A percentile compares a stretch with the other conserved stretches of the same genome.
phyloP scores from a whole-genome alignment of 2,113 vertebrate species.

The Glaucomys volans region DNA sequence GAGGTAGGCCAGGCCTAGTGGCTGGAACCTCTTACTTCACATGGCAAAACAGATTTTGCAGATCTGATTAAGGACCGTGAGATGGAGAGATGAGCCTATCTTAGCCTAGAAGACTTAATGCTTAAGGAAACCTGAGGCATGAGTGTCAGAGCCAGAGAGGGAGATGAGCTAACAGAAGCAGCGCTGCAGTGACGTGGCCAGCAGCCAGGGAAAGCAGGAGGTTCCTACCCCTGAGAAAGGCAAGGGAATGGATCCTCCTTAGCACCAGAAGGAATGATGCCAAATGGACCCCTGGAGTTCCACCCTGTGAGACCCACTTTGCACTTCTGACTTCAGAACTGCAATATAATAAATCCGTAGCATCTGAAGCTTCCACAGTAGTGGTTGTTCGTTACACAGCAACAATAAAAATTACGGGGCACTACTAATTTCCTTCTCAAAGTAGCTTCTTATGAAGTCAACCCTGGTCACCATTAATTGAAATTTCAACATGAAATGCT shows the following conservation, averaged over 20 bases:
- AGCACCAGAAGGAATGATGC: background rate
- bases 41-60: background rate
- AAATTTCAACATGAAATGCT: background rate
- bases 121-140: background rate
- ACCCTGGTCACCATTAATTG: background rate
- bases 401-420: background rate
- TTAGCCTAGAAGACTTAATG: background rate
- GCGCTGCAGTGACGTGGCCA: background rate
- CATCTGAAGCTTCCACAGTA: background rate
- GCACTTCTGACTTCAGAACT: background rate
- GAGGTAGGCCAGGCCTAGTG: background rate
- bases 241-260: too few relatives aligned
- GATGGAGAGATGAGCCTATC: background rate
- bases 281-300: background rate
- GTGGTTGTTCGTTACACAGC: background rate
- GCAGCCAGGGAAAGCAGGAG: background rate
- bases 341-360: background rate
- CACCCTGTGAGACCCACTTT: background rate
- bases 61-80: background rate
- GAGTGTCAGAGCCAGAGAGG: background rate
- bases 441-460: background rate
- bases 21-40: background rate
- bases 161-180: background rate
- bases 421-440: background rate
- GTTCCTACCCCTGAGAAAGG: background rate